These are phyloP conservation scores for Callaeas wilsoni DNA, from an alignment of 2,113 vertebrate species.

Conservation along the genomic window DNA sequence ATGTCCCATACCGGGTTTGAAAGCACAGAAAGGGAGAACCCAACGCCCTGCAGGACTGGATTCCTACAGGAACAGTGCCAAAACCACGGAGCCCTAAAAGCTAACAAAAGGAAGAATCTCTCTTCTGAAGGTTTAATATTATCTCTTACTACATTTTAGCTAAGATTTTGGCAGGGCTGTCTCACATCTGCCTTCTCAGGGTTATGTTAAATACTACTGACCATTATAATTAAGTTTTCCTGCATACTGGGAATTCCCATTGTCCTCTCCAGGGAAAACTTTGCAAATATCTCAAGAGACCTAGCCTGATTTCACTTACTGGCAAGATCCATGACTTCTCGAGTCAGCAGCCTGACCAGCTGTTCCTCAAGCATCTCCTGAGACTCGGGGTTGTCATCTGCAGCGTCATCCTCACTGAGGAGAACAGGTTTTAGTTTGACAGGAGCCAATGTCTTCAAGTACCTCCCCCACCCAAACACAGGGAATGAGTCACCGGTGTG, in stretches of 20 bases:
- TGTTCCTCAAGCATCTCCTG: slow-evolving; percentile 96
- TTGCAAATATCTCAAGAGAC: not conserved
- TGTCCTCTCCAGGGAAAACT: not conserved
- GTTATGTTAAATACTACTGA: not conserved
- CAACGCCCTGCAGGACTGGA: not conserved
- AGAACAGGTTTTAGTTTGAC: not conserved
- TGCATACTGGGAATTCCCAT: not conserved
- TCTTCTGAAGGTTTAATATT: not conserved
- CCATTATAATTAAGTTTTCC: not conserved
- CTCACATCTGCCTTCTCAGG: not conserved
- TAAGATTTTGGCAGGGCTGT: not conserved
- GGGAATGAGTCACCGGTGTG: not conserved
- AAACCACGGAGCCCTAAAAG: not conserved
- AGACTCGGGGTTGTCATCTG: slow-evolving; percentile 88
- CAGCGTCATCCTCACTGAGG: slow-evolving; percentile 77
- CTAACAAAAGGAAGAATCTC: not conserved
- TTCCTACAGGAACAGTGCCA: not conserved
- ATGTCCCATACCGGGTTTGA: not conserved
- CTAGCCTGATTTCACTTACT: slow-evolving; percentile 74
- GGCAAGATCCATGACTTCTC: slow-evolving; percentile 93
- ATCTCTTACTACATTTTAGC: not conserved
- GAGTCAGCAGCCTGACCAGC: slow-evolving; percentile 86
- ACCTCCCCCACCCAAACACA: not conserved
- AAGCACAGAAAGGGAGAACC: not conserved
- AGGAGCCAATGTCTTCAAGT: not conserved